Evolutionary conservation across 2,113 vertebrate genomes (phyloP), one percentile per base, ranked within the genome.

Genomic region (Corydoras maculifer): DNA sequence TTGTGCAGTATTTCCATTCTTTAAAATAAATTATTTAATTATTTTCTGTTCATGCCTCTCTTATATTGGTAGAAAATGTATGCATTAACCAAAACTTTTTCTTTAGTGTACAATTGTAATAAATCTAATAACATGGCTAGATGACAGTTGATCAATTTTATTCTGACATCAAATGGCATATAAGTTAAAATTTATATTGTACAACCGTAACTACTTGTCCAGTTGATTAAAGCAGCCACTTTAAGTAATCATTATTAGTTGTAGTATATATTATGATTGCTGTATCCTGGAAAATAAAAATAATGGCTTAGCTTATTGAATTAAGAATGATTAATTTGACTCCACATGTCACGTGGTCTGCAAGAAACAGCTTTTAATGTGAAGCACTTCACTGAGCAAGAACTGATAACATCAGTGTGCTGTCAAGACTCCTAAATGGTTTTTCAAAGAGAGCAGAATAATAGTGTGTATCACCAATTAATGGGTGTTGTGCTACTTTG

Each of bases 81-180:
- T 84, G 82, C 81, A 85, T 65, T 76, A 31, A 43, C 35, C 4
- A 4, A 43, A 5, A 4, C 35, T 43, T 43, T 43, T 43, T 43
- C 7, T 43, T 43, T 1, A 43, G 35, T 43, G 35, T 43, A 8
- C 35, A 43, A 43, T 43, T 43, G 35, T 43, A 43, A 43, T 43
- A 43, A 43, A 43, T 43, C 35, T 5, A 5, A 4, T 43, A 82
- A 79, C 83, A 86, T 84, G 78, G 83, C 80, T 62, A 73, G 76
- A 75, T 77, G 57, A 58, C 72, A 80, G 81, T 79, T 87, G 86
- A 87, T 89, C 87, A 84, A 84, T 85, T 86, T 83, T 83, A 3
- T 83, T 78, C 76, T 85, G 86, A 86, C 84, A 81, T 78, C 57
- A 65, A 61, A 63, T 62, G 62, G 49, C 65, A 48, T 68, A 81